A percentile compares a stretch with the other conserved stretches of the same genome.
These are phyloP conservation scores for Uromys caudimaculatus DNA, from an alignment of 2,797 vertebrate genomes.

Conservation along the genomic window DNA sequence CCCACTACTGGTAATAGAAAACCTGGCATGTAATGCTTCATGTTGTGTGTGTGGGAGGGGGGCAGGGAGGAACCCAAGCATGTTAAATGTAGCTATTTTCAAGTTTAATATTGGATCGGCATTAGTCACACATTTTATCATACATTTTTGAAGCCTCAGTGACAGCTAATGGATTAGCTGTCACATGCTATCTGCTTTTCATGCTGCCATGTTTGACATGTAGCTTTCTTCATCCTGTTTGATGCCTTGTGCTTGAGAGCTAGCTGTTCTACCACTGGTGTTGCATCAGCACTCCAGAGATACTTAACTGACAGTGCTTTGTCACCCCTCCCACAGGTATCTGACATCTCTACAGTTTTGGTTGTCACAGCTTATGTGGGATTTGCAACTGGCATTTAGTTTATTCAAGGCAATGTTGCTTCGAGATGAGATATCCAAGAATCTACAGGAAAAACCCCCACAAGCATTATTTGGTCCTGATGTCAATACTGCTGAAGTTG, in stretches of 20 bases:
- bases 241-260: constrained; percentile 40
- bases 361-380: neutral
- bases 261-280: neutral
- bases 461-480: neutral
- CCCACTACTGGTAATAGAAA: constrained; percentile 46
- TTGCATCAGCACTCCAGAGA: neutral
- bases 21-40: constrained; percentile 4
- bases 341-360: constrained; percentile 8
- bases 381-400: constrained; percentile 17
- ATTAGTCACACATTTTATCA: constrained; percentile 66
- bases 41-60: too few relatives aligned
- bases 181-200: neutral
- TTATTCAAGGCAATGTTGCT: constrained; percentile 7
- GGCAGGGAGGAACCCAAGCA: neutral
- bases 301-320: constrained; percentile 17
- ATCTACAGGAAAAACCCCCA: neutral
- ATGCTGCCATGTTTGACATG: neutral
- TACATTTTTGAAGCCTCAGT: constrained; percentile 14
- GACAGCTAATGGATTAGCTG: constrained; percentile 57
- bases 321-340: neutral
- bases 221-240: constrained; percentile 40
- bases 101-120: constrained; percentile 49
- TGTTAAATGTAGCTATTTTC: constrained; percentile 60
- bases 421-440: neutral
- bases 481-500: constrained; percentile 2